Conservation (phyloP, 2,888 invertebrate genomes). For the Saturnia japonica region DNA sequence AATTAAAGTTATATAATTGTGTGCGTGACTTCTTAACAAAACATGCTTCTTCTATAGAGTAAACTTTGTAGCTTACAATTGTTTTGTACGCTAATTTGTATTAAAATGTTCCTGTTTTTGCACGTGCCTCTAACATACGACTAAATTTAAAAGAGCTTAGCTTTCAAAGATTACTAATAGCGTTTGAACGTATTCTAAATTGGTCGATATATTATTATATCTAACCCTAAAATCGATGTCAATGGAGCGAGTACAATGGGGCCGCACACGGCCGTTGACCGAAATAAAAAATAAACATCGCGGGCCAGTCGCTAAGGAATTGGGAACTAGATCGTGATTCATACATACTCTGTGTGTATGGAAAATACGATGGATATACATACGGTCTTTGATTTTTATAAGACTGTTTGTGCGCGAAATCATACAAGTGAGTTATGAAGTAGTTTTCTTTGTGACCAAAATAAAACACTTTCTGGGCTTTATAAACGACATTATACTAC, state of each 20-base stretch:
- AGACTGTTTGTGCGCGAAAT: neutral
- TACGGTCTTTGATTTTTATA: conserved; percentile 19
- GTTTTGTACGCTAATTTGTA: conserved; percentile 26
- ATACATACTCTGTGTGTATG: conserved; percentile 33
- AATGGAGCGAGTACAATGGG: conserved; percentile 67
- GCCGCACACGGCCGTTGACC: conserved; percentile 72
- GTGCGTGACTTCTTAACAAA: conserved; percentile 8
- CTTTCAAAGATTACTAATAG: conserved; percentile 22
- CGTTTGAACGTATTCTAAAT: conserved; percentile 34
- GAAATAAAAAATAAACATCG: conserved; percentile 71
- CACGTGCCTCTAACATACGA: conserved; percentile 36
- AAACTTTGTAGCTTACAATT: conserved; percentile 25
- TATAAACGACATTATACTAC: neutral
- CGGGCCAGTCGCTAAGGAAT: conserved; percentile 57
- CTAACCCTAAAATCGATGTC: conserved; percentile 73
- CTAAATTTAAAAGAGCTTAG: conserved; percentile 27
- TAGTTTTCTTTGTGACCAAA: conserved; percentile 7
- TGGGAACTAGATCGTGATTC: conserved; percentile 64
- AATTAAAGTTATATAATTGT: neutral
- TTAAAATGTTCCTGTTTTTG: conserved; percentile 31
- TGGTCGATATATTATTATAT: conserved; percentile 44
- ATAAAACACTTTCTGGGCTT: neutral
- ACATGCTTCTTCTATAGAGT: conserved; percentile 11
- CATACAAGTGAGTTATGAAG: neutral
- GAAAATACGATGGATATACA: conserved; percentile 29